These are phyloP conservation scores for Axea sp. DNA, from an alignment of 2,888 invertebrate species.

Conservation along the genomic window DNA sequence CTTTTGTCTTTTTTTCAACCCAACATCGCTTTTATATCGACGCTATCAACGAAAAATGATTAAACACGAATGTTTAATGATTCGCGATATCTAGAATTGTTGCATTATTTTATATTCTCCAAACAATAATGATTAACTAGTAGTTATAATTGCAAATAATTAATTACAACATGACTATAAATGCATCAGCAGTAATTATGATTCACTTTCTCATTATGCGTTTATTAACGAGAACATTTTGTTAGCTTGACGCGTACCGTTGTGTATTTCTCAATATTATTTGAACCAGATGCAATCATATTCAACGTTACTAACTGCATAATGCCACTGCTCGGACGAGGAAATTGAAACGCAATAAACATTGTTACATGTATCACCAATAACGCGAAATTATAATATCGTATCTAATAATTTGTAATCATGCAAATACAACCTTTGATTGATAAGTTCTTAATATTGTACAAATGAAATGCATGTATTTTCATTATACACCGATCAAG, in stretches of 20 bases:
- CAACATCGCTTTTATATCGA: no score
- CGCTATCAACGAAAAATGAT: no score
- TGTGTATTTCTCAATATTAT: slow-evolving; percentile 46
- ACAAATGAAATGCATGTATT: slow-evolving; percentile 2
- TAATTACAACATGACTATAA: slow-evolving; percentile 49
- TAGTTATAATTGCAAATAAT: slow-evolving; percentile 54
- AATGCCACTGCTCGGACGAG: slow-evolving; percentile 14
- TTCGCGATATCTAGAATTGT: background rate
- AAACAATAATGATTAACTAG: slow-evolving; percentile 35
- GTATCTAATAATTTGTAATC: slow-evolving; percentile 45
- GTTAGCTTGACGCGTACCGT: slow-evolving; percentile 44
- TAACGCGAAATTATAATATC: slow-evolving; percentile 45
- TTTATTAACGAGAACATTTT: slow-evolving; percentile 55
- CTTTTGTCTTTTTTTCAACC: no score
- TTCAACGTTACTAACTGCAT: slow-evolving; percentile 30
- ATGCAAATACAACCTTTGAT: slow-evolving; percentile 23
- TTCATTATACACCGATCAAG: no score
- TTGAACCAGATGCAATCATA: slow-evolving; percentile 45
- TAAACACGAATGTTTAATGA: no score
- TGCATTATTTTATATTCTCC: slow-evolving; percentile 14
- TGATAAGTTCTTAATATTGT: slow-evolving; percentile 25
- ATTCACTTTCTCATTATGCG: slow-evolving; percentile 50
- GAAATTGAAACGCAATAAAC: slow-evolving; percentile 58
- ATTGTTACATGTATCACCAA: slow-evolving; percentile 49
- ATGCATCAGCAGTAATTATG: slow-evolving; percentile 58